Percentiles rank a stretch among this genome's conserved stretches.
These are phyloP conservation scores for Synanthedon formicaeformis DNA, from an alignment of 2,888 invertebrate species.

Conservation along the genomic window DNA sequence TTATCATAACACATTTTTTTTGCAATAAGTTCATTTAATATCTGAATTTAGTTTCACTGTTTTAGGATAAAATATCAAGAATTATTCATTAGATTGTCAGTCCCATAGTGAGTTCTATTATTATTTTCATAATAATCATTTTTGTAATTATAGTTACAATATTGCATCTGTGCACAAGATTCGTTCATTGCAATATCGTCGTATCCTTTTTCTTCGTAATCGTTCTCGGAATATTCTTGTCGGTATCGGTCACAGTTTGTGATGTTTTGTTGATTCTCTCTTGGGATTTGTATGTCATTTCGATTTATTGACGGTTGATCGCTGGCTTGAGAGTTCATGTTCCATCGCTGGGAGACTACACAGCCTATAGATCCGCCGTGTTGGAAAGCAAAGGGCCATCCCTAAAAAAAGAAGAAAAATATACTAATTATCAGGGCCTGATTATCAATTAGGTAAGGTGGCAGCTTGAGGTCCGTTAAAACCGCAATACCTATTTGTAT, in stretches of 20 bases:
- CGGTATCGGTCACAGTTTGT: slow-evolving; percentile 23
- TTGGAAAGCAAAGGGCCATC: slow-evolving; percentile 87
- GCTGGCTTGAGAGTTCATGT: slow-evolving; percentile 28
- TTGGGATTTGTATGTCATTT: slow-evolving; percentile 13
- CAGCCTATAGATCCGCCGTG: slow-evolving; percentile 66
- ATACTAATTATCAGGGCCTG: background rate
- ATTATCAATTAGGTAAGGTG: too few relatives aligned
- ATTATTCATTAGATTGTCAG: slow-evolving; percentile 46
- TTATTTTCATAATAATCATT: slow-evolving; percentile 43
- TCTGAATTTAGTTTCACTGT: too few relatives aligned
- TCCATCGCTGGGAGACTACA: slow-evolving; percentile 58
- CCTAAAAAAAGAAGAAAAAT: slow-evolving; percentile 67
- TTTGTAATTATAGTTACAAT: slow-evolving; percentile 52
- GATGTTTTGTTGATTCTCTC: slow-evolving; percentile 12
- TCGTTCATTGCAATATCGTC: slow-evolving; percentile 37
- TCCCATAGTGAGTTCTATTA: slow-evolving; percentile 38
- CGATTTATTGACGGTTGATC: slow-evolving; percentile 15
- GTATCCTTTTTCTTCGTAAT: slow-evolving; percentile 48
- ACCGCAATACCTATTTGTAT: too few relatives aligned
- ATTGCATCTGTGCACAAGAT: slow-evolving; percentile 34
- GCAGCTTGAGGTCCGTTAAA: too few relatives aligned
- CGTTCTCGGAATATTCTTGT: slow-evolving; percentile 49
- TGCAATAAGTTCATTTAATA: too few relatives aligned
- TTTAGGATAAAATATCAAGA: background rate
- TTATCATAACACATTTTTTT: too few relatives aligned